Base-by-base conservation (phyloP, 2,888 invertebrate species). In the Autographa gamma region DNA sequence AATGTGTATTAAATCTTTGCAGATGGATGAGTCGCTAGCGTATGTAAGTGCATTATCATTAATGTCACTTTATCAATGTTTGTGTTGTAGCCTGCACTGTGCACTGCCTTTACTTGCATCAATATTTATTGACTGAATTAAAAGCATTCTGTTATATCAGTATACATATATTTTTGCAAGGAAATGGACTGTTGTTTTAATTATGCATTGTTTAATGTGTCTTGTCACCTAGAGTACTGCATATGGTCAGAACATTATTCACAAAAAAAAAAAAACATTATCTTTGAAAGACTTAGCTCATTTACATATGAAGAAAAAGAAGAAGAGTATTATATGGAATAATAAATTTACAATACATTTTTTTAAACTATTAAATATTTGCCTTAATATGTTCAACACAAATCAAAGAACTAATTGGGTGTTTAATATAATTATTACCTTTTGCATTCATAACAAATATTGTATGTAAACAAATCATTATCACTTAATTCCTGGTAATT, bases 21-120 rank as follows among this genome's bases (percentile, higher is more conserved):
- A 86, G 86, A 81, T 86, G 83, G 82, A 77, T 77, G 61, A 58
- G 72, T 62, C 16, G 61, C 52, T 66, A 72, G 25, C 77, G 67
- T 82, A 81, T 73, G 86, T 87, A 80, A 83, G 86, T 86, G 74
- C 60, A 71, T 70, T 70, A 66, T 32, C 64, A 62, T 9, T 48
- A 32, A 63, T 71, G 18, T 34, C 72, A 73, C 59, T 52, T 56
- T 74, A 41, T 77, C 70, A 65, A 74, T 85, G 76, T 79, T 77
- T 80, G 80, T 80, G 69, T 77, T 74, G 58, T 78, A 72, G 76
- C 48, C 31, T 76, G 77, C 81, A 85, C 75, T 67, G 41, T 71
- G 60, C 73, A 80, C 71, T 56, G 14, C 18, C 25, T 54, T 56
- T 56, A 56, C 54, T 56, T 56, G 19, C 25, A 56, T 0, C 25